Percentiles rank a stretch among this genome's conserved stretches.
These are phyloP conservation scores for Eupleurogrammus muticus DNA, from an alignment of 2,797 vertebrate species.

Conservation along the genomic window DNA sequence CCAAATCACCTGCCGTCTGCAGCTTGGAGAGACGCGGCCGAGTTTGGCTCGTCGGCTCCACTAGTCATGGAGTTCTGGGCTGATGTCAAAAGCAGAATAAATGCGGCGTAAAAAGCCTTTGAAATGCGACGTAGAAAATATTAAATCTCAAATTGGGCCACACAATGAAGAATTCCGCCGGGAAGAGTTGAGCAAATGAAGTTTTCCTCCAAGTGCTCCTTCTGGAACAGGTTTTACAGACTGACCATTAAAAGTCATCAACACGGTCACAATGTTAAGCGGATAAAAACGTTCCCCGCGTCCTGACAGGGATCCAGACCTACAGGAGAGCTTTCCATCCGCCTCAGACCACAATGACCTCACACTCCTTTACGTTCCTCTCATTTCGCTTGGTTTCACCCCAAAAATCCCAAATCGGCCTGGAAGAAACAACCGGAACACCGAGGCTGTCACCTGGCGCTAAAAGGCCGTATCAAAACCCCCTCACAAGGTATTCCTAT, in stretches of 20 bases:
- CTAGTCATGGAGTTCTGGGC: conserved; percentile 44
- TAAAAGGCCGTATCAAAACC: too few species aligned
- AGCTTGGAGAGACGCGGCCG: conserved; percentile 37
- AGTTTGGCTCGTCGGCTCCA: conserved; percentile 31
- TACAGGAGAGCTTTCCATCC: conserved; percentile 45
- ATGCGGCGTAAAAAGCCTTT: conserved; percentile 56
- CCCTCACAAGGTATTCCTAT: neutral
- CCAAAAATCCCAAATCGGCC: neutral
- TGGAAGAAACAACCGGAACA: conserved; percentile 18
- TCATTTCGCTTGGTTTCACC: neutral
- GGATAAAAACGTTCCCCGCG: conserved; percentile 32
- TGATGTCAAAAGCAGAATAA: conserved; percentile 57
- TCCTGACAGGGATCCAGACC: conserved; percentile 45
- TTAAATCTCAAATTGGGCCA: conserved; percentile 48
- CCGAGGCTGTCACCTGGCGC: neutral
- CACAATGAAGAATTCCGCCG: conserved; percentile 44
- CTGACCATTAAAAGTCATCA: conserved; percentile 36
- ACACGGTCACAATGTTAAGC: conserved; percentile 1
- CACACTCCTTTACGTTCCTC: conserved; percentile 2
- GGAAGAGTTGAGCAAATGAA: conserved; percentile 38
- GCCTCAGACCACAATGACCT: neutral
- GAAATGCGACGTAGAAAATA: conserved; percentile 48
- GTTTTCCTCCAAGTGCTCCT: conserved; percentile 23
- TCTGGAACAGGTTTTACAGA: conserved; percentile 30
- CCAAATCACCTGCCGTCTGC: conserved; percentile 70